Percentiles rank a stretch among this genome's conserved stretches.
These are phyloP conservation scores for Dysmachus trigonus DNA, from an alignment of 2,888 invertebrate species.

Conservation along the genomic window DNA sequence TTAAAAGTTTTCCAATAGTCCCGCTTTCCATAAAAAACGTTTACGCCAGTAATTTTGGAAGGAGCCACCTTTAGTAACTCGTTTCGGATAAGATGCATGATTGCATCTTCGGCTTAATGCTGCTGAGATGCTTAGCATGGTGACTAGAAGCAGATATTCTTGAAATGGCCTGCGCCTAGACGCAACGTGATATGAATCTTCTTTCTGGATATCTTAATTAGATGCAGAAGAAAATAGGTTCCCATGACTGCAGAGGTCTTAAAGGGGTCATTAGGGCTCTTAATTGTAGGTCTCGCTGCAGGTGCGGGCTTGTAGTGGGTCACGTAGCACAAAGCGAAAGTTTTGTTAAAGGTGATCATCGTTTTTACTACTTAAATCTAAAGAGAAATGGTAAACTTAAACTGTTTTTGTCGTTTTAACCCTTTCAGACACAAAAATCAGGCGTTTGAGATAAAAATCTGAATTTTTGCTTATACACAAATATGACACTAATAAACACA, in stretches of 20 bases:
- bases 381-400: neutral
- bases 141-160: neutral
- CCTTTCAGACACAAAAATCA: no score
- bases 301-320: neutral
- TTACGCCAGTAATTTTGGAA: neutral
- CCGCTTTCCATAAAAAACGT: neutral
- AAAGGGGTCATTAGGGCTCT: neutral
- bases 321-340: neutral
- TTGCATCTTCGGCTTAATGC: neutral
- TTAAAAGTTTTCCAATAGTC: neutral
- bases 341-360: neutral
- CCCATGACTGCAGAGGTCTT: neutral
- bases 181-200: neutral
- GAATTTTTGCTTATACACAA: no score
- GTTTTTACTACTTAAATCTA: neutral
- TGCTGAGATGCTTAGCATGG: neutral
- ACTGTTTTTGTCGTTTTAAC: neutral
- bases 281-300: neutral
- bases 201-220: neutral
- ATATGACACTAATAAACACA: no score
- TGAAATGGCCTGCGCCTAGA: neutral
- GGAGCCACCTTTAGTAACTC: neutral
- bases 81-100: neutral
- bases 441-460: no score
- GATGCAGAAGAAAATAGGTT: neutral